Evolutionary conservation across 2,888 invertebrate species (phyloP).

Genomic region (Cheilosia vernalis): DNA sequence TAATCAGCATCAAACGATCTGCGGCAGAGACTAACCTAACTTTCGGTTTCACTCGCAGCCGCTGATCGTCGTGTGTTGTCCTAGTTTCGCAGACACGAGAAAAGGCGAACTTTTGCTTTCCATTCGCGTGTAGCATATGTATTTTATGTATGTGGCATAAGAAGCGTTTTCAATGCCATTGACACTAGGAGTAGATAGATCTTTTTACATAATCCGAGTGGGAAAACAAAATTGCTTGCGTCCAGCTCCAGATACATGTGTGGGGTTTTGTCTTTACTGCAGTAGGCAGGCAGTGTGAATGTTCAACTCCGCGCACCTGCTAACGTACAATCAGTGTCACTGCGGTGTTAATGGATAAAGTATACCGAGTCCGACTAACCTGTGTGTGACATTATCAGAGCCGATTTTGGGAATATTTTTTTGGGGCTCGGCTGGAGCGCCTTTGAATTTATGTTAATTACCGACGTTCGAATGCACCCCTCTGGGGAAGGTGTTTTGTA

Average conservation of each 20-base stretch:
- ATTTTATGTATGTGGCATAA: neutral
- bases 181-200: conserved; percentile 41
- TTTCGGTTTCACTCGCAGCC: conserved; percentile 32
- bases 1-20: conserved; percentile 31
- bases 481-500: neutral
- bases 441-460: conserved; percentile 60
- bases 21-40: conserved; percentile 11
- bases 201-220: neutral
- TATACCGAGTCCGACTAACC: neutral
- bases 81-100: conserved; percentile 31
- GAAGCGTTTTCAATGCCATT: conserved; percentile 54
- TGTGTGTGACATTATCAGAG: conserved; percentile 23
- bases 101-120: conserved; percentile 29
- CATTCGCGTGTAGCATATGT: neutral
- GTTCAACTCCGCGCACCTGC: conserved; percentile 22
- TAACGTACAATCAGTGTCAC: conserved; percentile 40
- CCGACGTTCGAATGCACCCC: conserved; percentile 30
- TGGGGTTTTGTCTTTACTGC: neutral
- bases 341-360: conserved; percentile 13
- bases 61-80: conserved; percentile 8
- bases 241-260: conserved; percentile 4
- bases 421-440: conserved; percentile 32
- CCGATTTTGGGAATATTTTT: conserved; percentile 44
- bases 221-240: neutral
- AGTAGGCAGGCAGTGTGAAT: neutral